phyloP scores from a whole-genome alignment of 2,113 vertebrate genomes.

The Collichthys lucidus region DNA sequence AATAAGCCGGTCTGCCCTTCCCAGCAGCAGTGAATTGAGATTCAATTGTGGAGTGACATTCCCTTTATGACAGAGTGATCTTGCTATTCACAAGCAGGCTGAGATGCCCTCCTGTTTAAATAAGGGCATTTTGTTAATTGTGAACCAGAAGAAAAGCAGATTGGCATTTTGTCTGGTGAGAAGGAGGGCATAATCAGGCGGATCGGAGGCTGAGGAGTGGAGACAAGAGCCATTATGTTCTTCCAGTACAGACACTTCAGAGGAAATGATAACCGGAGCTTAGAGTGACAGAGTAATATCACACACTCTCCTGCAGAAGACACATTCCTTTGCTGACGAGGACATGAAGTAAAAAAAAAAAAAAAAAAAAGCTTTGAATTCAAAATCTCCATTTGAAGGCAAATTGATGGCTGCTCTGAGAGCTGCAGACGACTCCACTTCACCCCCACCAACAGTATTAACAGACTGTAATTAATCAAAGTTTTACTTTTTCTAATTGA shows the following conservation, averaged over 20 bases:
- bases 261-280: constrained; percentile 75
- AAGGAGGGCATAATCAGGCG: constrained; percentile 70
- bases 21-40: constrained; percentile 41
- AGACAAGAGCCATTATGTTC: constrained; percentile 78
- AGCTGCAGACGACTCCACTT: constrained; percentile 39
- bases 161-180: constrained; percentile 70
- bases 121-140: constrained; percentile 76
- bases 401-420: constrained; percentile 61
- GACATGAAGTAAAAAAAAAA: constrained; percentile 27
- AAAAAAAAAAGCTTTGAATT: constrained; percentile 45
- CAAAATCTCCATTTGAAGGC: constrained; percentile 63
- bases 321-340: constrained; percentile 43
- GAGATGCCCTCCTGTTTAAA: constrained; percentile 65
- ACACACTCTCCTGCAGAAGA: constrained; percentile 52
- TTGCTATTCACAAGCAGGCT: constrained; percentile 46
- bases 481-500: constrained; percentile 73
- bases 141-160: constrained; percentile 47
- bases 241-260: constrained; percentile 66
- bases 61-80: constrained; percentile 57
- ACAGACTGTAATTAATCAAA: constrained; percentile 79
- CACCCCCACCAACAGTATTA: constrained; percentile 61
- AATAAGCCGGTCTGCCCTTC: constrained; percentile 67
- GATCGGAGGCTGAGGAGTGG: constrained; percentile 68
- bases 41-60: constrained; percentile 69
- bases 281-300: constrained; percentile 74